A percentile compares a stretch with the other conserved stretches of the same genome.
These are phyloP conservation scores for Hydrophis major DNA, from an alignment of 2,797 vertebrate species.

Conservation along the genomic window DNA sequence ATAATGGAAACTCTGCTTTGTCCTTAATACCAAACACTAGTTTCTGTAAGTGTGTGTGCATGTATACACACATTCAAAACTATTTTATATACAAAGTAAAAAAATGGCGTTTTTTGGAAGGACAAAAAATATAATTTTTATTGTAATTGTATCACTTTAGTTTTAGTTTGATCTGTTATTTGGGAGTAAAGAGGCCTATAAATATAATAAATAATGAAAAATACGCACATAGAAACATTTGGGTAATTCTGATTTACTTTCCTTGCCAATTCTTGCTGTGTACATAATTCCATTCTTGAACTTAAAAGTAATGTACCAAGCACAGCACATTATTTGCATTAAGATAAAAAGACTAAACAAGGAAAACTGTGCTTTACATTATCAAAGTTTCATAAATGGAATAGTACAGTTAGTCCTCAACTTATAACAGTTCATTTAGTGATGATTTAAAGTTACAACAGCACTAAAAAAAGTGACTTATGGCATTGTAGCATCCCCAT, in stretches of 20 bases:
- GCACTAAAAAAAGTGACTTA: neutral
- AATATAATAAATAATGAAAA: neutral
- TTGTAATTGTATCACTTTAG: neutral
- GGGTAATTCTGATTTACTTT: neutral
- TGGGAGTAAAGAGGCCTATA: neutral
- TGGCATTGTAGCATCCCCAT: neutral
- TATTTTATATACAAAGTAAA: neutral
- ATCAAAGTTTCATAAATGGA: neutral
- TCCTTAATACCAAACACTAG: neutral
- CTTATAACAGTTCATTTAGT: neutral
- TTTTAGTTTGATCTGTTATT: neutral
- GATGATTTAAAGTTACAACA: neutral
- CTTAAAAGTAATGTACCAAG: neutral
- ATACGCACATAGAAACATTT: neutral
- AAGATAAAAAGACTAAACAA: neutral
- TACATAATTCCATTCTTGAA: neutral
- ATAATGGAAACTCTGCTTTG: neutral
- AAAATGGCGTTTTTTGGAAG: neutral
- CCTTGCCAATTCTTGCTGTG: neutral
- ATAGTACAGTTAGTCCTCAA: neutral
- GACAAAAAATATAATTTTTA: neutral
- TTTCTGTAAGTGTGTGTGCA: neutral
- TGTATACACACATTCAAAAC: neutral
- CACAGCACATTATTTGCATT: neutral
- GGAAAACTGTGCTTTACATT: neutral